A percentile compares a stretch with the other conserved stretches of the same genome.
These are phyloP conservation scores for Hemibagrus guttatus DNA, from an alignment of 2,797 vertebrate genomes.

Conservation along the genomic window DNA sequence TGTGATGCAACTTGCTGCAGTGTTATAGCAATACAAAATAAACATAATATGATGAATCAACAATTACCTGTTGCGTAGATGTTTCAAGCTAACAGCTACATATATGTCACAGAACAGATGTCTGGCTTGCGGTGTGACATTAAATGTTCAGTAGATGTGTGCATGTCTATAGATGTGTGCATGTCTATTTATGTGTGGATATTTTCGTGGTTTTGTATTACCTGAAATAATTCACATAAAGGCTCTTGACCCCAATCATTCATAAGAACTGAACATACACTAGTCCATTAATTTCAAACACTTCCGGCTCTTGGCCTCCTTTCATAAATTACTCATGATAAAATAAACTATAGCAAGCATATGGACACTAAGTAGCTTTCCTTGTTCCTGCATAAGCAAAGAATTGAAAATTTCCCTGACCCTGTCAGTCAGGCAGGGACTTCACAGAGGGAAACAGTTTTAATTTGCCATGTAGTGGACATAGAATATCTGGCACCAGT, in stretches of 20 bases:
- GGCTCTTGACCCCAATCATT: conserved; percentile 44
- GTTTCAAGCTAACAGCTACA: neutral
- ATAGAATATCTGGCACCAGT: neutral
- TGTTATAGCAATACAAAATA: neutral
- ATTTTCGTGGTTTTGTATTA: conserved; percentile 17
- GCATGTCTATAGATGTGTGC: neutral
- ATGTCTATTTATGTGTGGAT: conserved; percentile 17
- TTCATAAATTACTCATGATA: conserved; percentile 65
- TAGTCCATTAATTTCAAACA: conserved; percentile 34
- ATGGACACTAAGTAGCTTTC: conserved; percentile 72
- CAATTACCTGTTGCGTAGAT: neutral
- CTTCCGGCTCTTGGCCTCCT: conserved; percentile 34
- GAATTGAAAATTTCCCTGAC: conserved; percentile 68
- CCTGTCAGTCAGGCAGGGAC: neutral
- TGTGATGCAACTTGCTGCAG: neutral
- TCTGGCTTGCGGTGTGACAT: neutral
- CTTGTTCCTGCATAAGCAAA: conserved; percentile 69
- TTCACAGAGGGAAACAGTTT: neutral
- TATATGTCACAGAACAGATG: neutral
- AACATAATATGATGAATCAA: neutral
- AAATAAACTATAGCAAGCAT: conserved; percentile 58
- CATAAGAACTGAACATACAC: conserved; percentile 39
- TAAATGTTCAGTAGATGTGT: neutral
- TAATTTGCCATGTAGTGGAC: neutral
- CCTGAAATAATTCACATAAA: conserved; percentile 31